These are phyloP conservation scores for Caenorhabditis sulstoni DNA, from an alignment of 2,888 invertebrate genomes.

Conservation along the genomic window DNA sequence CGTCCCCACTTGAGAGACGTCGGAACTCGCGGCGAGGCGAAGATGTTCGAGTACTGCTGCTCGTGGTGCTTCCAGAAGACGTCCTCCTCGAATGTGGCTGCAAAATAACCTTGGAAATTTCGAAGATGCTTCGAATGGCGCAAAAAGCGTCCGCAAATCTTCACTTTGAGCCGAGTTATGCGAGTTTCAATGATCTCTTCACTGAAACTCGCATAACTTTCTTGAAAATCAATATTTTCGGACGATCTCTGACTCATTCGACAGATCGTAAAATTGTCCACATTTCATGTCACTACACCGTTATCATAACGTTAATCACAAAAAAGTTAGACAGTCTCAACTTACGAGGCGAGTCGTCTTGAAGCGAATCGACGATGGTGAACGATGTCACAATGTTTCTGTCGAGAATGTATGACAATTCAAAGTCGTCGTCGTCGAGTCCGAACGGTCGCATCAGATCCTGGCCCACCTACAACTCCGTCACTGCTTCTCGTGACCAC, in stretches of 20 bases:
- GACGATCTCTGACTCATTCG: too few relatives aligned
- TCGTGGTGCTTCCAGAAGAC: constrained; percentile 60
- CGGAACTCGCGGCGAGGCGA: constrained; percentile 16
- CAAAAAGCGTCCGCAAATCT: too few relatives aligned
- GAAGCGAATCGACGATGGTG: constrained; percentile 67
- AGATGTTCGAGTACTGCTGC: constrained; percentile 25
- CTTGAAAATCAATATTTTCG: too few relatives aligned
- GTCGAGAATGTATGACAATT: constrained; percentile 69
- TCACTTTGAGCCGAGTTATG: too few relatives aligned
- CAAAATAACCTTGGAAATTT: too few relatives aligned
- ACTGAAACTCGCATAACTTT: too few relatives aligned
- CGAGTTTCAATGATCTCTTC: too few relatives aligned
- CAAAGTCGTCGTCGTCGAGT: constrained; percentile 72
- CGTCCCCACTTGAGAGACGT: constrained; percentile 65
- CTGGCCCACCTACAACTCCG: constrained; percentile 66
- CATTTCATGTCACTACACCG: not conserved
- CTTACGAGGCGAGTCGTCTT: constrained; percentile 66
- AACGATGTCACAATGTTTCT: constrained; percentile 69
- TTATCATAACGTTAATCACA: not conserved
- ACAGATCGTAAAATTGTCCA: too few relatives aligned
- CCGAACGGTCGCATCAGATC: constrained; percentile 74
- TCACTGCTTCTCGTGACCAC: not conserved
- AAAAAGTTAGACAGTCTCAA: not conserved
- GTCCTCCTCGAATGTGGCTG: constrained; percentile 69
- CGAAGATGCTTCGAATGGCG: too few relatives aligned